phyloP scores from a whole-genome alignment of 2,113 vertebrate species.

The Petromus typicus region DNA sequence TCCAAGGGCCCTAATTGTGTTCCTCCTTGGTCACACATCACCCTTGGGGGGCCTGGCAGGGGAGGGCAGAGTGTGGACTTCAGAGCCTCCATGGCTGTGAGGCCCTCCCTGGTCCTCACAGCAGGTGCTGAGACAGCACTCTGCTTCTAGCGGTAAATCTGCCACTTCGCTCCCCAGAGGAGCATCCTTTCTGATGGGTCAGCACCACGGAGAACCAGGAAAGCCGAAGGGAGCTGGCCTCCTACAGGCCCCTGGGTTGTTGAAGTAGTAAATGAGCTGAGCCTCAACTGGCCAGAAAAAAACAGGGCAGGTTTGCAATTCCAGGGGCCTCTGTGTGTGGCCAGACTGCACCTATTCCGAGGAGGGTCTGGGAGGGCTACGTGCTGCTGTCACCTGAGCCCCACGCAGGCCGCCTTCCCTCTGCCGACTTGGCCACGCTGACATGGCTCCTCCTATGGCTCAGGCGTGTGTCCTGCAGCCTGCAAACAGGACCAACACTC shows the following conservation, averaged over 20 bases:
- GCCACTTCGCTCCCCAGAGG: not conserved
- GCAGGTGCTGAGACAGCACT: accelerated
- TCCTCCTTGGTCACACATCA: not conserved
- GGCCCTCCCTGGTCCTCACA: accelerated
- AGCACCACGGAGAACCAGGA: accelerated
- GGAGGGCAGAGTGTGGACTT: accelerated
- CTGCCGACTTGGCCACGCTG: too few species aligned
- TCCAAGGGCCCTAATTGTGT: too few species aligned
- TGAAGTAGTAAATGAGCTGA: not conserved
- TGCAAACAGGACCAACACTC: not conserved
- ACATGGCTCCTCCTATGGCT: accelerated
- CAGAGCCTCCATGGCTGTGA: accelerated
- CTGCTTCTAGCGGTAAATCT: too few species aligned
- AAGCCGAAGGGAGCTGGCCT: accelerated
- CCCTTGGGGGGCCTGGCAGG: not conserved
- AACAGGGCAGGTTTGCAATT: not conserved
- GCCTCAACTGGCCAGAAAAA: not conserved
- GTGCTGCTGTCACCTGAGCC: too few species aligned
- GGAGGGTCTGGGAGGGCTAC: not conserved
- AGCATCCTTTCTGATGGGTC: too few species aligned
- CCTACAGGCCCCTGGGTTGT: not conserved
- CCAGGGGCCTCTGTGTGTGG: not conserved
- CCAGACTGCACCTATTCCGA: not conserved
- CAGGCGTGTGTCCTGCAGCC: accelerated
- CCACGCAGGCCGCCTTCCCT: too few species aligned